phyloP scores from a whole-genome alignment of 1,140 invertebrate genomes.

The Microvelia longipes region DNA sequence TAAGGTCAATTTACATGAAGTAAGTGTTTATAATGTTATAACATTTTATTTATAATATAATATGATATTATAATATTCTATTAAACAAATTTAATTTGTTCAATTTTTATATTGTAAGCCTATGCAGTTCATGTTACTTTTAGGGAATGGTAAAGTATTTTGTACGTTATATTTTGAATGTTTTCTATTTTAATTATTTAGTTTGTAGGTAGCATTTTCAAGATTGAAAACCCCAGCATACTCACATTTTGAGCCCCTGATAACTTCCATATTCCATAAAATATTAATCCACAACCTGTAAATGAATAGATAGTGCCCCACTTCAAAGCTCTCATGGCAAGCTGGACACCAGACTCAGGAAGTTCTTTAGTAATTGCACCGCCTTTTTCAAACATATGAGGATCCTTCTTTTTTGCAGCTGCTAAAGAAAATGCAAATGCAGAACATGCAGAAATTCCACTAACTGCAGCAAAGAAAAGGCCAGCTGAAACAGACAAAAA shows the following conservation, averaged over 20 bases:
- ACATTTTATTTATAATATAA: no score
- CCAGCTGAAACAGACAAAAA: constrained; percentile 39
- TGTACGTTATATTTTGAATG: no score
- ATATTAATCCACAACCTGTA: constrained; percentile 60
- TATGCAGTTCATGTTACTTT: no score
- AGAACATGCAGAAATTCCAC: constrained; percentile 59
- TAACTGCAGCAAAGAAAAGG: constrained; percentile 56
- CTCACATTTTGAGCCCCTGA: constrained; percentile 63
- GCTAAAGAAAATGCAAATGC: constrained; percentile 67
- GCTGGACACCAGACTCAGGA: constrained; percentile 53
- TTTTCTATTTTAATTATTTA: no score
- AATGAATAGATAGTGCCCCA: constrained; percentile 77
- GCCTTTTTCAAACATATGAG: constrained; percentile 62
- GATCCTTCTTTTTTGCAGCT: constrained; percentile 60
- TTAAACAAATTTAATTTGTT: no score
- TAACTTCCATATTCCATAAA: constrained; percentile 74
- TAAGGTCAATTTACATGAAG: no score
- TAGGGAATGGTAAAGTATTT: no score
- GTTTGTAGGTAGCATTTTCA: no score
- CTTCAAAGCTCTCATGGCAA: constrained; percentile 67
- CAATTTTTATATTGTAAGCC: no score
- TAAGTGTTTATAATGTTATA: no score
- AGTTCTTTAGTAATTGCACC: constrained; percentile 43
- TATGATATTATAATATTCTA: no score
- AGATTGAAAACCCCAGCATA: no score